Evolutionary conservation across 35 echinoderm and acorn worm genomes (phyloP).

Genomic region (Diadema setosum): DNA sequence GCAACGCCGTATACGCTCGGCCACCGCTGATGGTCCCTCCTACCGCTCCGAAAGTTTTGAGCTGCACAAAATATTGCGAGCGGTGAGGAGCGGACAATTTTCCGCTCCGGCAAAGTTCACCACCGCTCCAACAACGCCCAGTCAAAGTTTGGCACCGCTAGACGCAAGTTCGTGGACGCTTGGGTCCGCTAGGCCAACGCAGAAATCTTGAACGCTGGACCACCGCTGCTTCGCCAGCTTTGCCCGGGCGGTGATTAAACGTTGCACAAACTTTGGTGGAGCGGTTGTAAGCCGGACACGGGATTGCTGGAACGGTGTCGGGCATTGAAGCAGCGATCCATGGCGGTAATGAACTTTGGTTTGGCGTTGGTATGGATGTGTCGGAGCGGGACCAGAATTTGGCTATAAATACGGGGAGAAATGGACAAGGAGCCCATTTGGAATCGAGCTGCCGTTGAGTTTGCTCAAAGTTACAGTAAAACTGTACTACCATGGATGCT

Average conservation of each 20-base stretch:
- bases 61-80: slow-evolving; percentile 2
- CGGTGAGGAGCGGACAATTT: neutral
- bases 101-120: neutral
- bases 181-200: neutral
- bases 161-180: neutral
- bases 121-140: neutral
- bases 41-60: neutral
- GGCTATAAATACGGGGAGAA: no score
- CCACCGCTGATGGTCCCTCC: neutral
- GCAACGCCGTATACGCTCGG: neutral
- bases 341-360: neutral
- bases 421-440: no score
- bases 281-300: neutral
- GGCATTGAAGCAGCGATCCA: slow-evolving; percentile 1
- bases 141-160: slow-evolving; percentile 7
- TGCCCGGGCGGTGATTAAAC: neutral
- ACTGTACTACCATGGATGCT: no score
- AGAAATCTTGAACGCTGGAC: neutral
- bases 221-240: neutral
- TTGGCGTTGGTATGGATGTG: slow-evolving; percentile 1
- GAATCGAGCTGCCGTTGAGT: no score
- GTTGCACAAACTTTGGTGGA: neutral
- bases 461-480: no score
- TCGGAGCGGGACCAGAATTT: neutral
- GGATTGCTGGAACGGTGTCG: slow-evolving; percentile 1